Base-by-base conservation (phyloP, 64 coral and sea anemone genomes). In the Exaiptasia diaphana region DNA sequence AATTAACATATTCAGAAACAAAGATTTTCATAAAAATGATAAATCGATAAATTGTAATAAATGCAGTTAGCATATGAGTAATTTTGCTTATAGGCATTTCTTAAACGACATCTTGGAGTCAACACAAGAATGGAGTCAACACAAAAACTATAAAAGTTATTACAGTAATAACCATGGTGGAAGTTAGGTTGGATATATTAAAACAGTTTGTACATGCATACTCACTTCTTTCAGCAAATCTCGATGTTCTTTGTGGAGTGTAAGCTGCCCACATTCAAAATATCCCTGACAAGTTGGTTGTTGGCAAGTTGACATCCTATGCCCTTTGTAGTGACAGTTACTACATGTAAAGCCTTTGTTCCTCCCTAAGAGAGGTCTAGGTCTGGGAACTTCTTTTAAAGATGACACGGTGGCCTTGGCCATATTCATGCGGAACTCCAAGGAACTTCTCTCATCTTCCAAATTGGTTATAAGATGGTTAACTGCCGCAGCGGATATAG, bases 221-320 rank as follows among this genome's bases (percentile, higher is more conserved):
- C 69, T 73, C 14, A 73, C 69, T 23, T 73, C 23, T 73, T 73
- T 73, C 69, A 73, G 38, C 39, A 44, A 13, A 73, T 44, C 38
- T 21, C 69, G 39, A 46, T 73, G 69, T 73, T 73, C 69, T 25
- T 44, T 39, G 69, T 73, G 69, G 20, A 73, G 44, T 43, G 69
- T 44, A 24, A 73, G 69, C 69, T 73, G 69, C 24, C 69, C 69
- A 73, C 69, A 73, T 73, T 73, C 69, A 24, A 44, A 45, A 46
- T 73, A 73, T 11, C 69, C 69, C 25, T 44, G 69, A n/a, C 69
- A 73, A 26, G 39, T 39, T 44, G 39, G 69, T 44, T 44, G 41
- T 12, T 44, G 39, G 38, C 37, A 73, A 21, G 69, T 73, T 45
- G 3, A 45, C 7, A 46, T 24, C 25, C 41, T 39, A 23, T 73